Base-by-base conservation (phyloP, 2,888 invertebrate genomes). In the Rambutsinella grinnellia region DNA sequence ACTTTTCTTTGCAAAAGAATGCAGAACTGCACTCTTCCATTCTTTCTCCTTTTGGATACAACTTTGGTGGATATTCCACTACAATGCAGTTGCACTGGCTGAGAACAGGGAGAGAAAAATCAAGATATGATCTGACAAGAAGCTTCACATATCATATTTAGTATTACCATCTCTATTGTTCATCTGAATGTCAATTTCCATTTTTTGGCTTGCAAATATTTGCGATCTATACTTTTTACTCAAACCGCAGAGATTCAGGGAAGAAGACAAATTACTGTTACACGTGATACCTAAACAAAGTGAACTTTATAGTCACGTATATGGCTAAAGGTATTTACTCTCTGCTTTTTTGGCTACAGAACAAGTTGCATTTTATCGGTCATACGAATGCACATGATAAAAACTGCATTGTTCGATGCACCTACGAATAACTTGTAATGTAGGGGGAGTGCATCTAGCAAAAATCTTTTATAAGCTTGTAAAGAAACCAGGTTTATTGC, bases 401-500 rank as follows among this genome's bases (percentile, higher is more conserved):
- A n/a, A 36, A 36, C 36, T 36, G 36, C 36, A 36, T 36, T 36
- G 36, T 36, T 36, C 6, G 36, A 36, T 13, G 36, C 36, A 36
- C 36, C 36, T 36, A 36, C 36, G 36, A 5, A n/a, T n/a, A n/a
- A n/a, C n/a, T n/a, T n/a, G n/a, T n/a, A n/a, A n/a, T n/a, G n/a
- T n/a, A n/a, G n/a, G n/a, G n/a, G n/a, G n/a, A n/a, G n/a, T n/a
- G n/a, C n/a, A n/a, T n/a, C n/a, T n/a, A n/a, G 36, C 36, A 36
- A 36, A 36, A 36, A 36, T 36, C n/a, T n/a, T n/a, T n/a, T n/a
- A 36, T 36, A 5, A 8, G 36, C 13, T 5, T 8, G 36, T 13
- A 36, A 36, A 5, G 13, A 36, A 46, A 71, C 63, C 70, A 71
- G 70, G 63, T 71, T 71, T 71, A 62, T 71, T 71, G 70, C 70